Conservation (phyloP, 1,140 invertebrate genomes). For the Penaeus japonicus region DNA sequence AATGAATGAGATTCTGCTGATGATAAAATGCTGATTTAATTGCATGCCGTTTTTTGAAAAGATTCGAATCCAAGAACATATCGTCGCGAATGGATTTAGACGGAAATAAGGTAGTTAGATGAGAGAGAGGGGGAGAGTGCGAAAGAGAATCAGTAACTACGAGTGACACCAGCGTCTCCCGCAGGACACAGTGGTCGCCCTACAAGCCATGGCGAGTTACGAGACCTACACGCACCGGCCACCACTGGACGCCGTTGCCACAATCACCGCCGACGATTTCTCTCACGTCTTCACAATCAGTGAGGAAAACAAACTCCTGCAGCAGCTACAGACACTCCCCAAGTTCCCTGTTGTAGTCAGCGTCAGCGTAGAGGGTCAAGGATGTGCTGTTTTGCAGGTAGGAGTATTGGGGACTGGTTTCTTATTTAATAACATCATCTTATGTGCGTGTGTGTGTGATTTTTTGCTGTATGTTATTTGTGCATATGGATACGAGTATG, state of each 20-base stretch:
- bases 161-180: constrained; percentile 80
- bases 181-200: constrained; percentile 73
- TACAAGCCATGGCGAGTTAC: constrained; percentile 70
- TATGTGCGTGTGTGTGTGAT: too few relatives aligned
- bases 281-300: background rate
- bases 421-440: background rate
- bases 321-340: background rate
- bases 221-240: background rate
- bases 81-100: too few relatives aligned
- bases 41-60: too few relatives aligned
- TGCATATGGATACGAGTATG: too few relatives aligned
- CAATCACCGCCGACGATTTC: background rate
- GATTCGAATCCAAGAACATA: too few relatives aligned
- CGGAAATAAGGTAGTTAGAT: background rate
- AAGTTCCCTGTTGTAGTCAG: constrained; percentile 14
- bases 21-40: too few relatives aligned
- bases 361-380: constrained; percentile 7
- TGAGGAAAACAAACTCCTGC: constrained; percentile 29
- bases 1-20: too few relatives aligned
- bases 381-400: constrained; percentile 51
- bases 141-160: constrained; percentile 68
- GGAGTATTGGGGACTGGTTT: background rate
- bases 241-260: background rate
- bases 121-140: background rate
- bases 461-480: too few relatives aligned